Percentiles rank a stretch among this genome's conserved stretches.
phyloP scores from a whole-genome alignment of 2,113 vertebrate genomes.

The Crotalus helleri region DNA sequence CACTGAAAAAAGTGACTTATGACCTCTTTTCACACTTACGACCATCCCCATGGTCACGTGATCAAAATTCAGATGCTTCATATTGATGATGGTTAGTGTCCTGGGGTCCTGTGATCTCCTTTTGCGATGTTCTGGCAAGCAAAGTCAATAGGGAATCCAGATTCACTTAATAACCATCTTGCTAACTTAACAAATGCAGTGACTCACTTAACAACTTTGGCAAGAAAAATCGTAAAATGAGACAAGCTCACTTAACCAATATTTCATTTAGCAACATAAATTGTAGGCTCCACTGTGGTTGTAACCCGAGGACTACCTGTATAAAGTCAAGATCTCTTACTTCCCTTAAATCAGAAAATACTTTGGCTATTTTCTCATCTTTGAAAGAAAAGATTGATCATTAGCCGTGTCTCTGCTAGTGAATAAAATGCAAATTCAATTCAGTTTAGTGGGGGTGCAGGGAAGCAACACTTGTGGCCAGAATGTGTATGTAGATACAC shows the following conservation, averaged over 20 bases:
- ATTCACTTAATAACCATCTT: not conserved
- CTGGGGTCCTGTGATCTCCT: not conserved
- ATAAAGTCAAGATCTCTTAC: not conserved
- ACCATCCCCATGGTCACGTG: not conserved
- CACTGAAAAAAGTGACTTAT: not conserved
- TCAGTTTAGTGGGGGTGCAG: not conserved
- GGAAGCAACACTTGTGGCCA: not conserved
- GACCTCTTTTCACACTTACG: not conserved
- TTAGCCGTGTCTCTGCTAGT: not conserved
- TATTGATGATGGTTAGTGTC: not conserved
- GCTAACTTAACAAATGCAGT: not conserved
- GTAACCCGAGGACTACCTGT: not conserved
- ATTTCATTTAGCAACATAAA: not conserved
- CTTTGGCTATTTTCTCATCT: not conserved
- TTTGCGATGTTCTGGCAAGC: not conserved
- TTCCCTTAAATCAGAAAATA: not conserved
- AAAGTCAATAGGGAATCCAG: not conserved
- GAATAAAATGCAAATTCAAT: not conserved
- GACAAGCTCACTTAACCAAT: not conserved
- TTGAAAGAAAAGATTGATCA: not conserved
- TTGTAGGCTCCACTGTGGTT: not conserved
- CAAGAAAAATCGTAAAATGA: not conserved
- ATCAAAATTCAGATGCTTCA: not conserved
- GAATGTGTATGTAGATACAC: not conserved
- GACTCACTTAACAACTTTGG: not conserved